Conservation (phyloP, 2,113 vertebrate species). For the Phrynocephalus versicolor region DNA sequence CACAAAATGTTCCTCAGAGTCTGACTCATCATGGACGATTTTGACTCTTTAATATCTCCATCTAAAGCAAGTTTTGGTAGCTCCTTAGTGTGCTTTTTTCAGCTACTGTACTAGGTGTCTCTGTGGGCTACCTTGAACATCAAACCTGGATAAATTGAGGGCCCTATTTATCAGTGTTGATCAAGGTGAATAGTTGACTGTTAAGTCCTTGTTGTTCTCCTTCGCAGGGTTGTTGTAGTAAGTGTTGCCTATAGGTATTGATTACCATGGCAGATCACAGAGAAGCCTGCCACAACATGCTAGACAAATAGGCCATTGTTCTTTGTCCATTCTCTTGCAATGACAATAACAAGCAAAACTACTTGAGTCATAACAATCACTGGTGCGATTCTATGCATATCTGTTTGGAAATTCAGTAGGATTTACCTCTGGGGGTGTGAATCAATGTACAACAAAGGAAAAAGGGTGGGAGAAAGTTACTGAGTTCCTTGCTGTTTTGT, state of each 20-base stretch:
- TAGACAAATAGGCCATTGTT: not conserved
- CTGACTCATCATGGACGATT: too few species aligned
- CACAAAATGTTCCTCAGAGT: too few species aligned
- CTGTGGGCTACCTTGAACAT: not conserved
- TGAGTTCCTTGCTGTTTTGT: too few species aligned
- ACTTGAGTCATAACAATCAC: not conserved
- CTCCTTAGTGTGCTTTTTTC: not conserved
- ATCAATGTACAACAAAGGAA: not conserved
- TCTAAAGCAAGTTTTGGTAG: not conserved
- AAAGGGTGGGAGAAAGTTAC: too few species aligned
- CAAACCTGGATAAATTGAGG: not conserved
- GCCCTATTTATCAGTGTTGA: not conserved
- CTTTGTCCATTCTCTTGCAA: not conserved
- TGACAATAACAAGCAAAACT: not conserved
- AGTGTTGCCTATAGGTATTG: not conserved
- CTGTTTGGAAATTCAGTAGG: not conserved
- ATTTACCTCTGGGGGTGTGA: not conserved
- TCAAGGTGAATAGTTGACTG: not conserved
- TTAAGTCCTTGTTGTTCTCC: not conserved
- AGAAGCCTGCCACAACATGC: not conserved
- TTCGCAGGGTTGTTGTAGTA: too few species aligned
- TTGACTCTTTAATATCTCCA: too few species aligned
- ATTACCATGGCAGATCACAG: not conserved
- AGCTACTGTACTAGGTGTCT: slow-evolving; percentile 35
- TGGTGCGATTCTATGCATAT: not conserved